These are phyloP conservation scores for Cancer borealis DNA, from an alignment of 2,888 invertebrate genomes.

Conservation along the genomic window DNA sequence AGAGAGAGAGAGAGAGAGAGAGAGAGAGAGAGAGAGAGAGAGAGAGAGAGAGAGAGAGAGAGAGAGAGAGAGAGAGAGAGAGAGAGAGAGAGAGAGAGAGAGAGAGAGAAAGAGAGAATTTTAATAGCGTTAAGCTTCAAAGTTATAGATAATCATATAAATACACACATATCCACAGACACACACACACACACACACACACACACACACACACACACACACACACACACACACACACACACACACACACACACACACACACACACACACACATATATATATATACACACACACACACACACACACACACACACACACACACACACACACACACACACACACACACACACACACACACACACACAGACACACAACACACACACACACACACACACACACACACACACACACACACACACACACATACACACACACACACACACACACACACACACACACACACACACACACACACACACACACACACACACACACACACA, in stretches of 20 bases:
- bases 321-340: not conserved
- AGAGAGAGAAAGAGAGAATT: too few species aligned
- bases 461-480: not conserved
- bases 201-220: not conserved
- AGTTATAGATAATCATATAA: not conserved
- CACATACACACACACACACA: not conserved
- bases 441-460: conserved; percentile 2
- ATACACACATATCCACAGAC: too few species aligned
- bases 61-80: too few species aligned
- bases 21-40: too few species aligned
- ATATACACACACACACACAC: not conserved
- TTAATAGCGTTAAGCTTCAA: too few species aligned
- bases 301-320: not conserved
- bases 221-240: not conserved
- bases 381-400: too few species aligned
- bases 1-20: too few species aligned
- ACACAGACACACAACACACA: too few species aligned
- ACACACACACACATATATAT: not conserved
- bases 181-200: not conserved
- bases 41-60: too few species aligned
- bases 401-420: not conserved
- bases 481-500: not conserved
- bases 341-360: too few species aligned
- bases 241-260: not conserved
- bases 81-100: too few species aligned